Evolutionary conservation across 2,888 invertebrate genomes (phyloP), one percentile per base, ranked within the genome.

Genomic region (Blera fallax): DNA sequence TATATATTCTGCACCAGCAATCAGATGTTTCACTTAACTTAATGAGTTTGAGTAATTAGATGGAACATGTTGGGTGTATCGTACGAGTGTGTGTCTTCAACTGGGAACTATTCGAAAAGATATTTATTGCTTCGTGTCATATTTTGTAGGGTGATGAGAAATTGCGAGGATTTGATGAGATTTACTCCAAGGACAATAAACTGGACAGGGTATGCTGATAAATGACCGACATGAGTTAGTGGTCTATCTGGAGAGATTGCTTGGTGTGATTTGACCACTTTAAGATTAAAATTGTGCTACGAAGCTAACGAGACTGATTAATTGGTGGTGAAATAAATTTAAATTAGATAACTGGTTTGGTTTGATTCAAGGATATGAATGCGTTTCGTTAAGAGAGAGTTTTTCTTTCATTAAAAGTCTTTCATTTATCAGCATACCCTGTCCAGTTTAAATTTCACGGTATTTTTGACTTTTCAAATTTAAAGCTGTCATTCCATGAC

Each of bases 31-130:
- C 84, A 87, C 87, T 87, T 87, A 84, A 84, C 40, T 81, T 84
- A 87, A 87, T 87, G 87, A 87, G 84, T 81, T 81, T 77, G 73
- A 87, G 84, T 84, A 87, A 87, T 87, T 87, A 84, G 69, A 64
- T 58, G 72, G 70, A 85, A 85, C 85, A 81, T 73, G 85, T 77
- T 77, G 81, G 79, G 45, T 70, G 83, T 48, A 48, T 43, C 32
- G 81, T 74, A 54, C n/a, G n/a, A n/a, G n/a, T n/a, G n/a, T n/a
- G n/a, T n/a, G n/a, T 52, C 54, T 56, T 52, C 78, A 43, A 77
- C 11, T 21, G 27, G 78, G 78, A n/a, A 69, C 27, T 24, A 37
- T 50, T 56, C 32, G 79, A 65, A 32, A 65, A 32, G 84, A 76
- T 67, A 85, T 85, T 85, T 85, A 85, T 85, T 85, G 76, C 81